Conservation (phyloP, 53 echinoderm and acorn worm genomes). For the Holothuria scabra region DNA sequence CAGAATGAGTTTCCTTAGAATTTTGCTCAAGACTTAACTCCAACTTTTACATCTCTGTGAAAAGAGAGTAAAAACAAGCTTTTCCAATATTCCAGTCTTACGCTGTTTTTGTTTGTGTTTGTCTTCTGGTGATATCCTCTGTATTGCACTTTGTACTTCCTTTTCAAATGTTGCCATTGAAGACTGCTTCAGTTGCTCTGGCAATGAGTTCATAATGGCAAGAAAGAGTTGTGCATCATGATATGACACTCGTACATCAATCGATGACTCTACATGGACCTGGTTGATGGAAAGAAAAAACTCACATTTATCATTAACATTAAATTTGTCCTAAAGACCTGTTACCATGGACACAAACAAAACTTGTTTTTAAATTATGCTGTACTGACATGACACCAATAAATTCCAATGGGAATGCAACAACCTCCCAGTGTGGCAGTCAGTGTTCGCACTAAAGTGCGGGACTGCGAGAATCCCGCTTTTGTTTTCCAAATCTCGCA, state of each 20-base stretch:
- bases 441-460: no score
- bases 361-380: no score
- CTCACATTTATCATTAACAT: not conserved
- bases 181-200: constrained; percentile 77
- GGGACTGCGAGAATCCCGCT: no score
- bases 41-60: no score
- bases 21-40: no score
- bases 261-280: constrained; percentile 84
- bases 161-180: constrained; percentile 55
- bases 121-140: constrained; percentile 22
- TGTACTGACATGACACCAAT: no score
- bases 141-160: constrained; percentile 47
- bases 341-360: no score
- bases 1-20: no score
- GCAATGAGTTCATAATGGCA: constrained; percentile 91
- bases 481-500: no score
- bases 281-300: constrained; percentile 13
- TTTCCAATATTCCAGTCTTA: constrained; percentile 14
- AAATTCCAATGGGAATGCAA: no score
- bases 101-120: constrained; percentile 24
- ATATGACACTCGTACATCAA: constrained; percentile 94
- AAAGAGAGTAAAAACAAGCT: not conserved
- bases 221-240: constrained; percentile 93
- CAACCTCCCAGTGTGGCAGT: no score
- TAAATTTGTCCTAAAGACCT: no score